These are phyloP conservation scores for Lordiphosa mommai DNA, from an alignment of 1,140 invertebrate species.

Conservation along the genomic window DNA sequence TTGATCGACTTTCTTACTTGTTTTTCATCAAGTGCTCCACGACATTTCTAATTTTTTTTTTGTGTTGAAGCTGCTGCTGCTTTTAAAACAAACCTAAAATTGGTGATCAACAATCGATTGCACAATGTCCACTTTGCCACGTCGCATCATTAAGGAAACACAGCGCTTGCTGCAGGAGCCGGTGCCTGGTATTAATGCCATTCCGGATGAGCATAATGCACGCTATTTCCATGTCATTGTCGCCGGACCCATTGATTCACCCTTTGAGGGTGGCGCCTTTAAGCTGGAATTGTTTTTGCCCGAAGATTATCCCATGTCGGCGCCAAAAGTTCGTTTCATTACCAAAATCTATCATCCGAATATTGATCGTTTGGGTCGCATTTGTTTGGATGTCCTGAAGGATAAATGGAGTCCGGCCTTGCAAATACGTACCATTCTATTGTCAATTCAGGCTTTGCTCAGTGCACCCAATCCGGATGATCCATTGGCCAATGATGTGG, in stretches of 20 bases:
- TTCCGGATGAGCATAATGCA: constrained; percentile 97
- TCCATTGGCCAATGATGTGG: constrained; percentile 97
- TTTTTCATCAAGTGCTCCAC: too few species aligned
- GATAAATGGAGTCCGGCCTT: constrained; percentile 98
- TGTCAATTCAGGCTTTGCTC: constrained; percentile 97
- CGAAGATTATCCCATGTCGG: constrained; percentile 91
- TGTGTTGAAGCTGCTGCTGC: too few species aligned
- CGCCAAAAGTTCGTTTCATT: constrained; percentile 91
- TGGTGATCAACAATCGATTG: too few species aligned
- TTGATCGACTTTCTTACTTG: too few species aligned
- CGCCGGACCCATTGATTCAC: constrained; percentile 89
- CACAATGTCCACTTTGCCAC: constrained; percentile 89
- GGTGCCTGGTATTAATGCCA: constrained; percentile 96
- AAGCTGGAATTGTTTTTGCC: constrained; percentile 90
- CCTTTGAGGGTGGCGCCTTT: constrained; percentile 89
- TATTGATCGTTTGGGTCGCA: constrained; percentile 89
- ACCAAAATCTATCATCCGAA: constrained; percentile 93
- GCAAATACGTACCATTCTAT: constrained; percentile 97
- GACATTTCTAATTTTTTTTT: too few species aligned
- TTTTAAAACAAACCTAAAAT: too few species aligned
- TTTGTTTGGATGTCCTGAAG: constrained; percentile 90
- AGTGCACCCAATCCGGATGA: constrained; percentile 99
- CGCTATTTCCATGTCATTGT: constrained; percentile 98
- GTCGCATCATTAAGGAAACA: constrained; percentile 97
- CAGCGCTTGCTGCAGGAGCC: constrained; percentile 99